A percentile compares a stretch with the other conserved stretches of the same genome.
Conservation (phyloP, 2,797 vertebrate genomes). For the Peromyscus attwateri region DNA sequence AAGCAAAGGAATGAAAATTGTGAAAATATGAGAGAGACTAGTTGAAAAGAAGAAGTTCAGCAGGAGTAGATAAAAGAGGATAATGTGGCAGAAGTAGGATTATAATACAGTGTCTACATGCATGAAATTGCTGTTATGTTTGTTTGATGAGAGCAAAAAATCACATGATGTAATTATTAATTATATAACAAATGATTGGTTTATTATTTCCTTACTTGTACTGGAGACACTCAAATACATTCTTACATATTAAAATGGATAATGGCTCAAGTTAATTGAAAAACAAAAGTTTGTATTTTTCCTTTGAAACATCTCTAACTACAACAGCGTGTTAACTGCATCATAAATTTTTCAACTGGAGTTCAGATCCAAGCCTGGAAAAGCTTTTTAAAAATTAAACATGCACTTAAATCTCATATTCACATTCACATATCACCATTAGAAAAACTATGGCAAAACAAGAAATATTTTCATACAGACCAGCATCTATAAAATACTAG, state of each 20-base stretch:
- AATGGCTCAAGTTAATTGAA: neutral
- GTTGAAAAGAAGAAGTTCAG: neutral
- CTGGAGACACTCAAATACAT: neutral
- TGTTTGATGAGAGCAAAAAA: neutral
- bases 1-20: neutral
- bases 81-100: accelerated
- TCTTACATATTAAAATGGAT: neutral
- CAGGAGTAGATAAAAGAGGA: neutral
- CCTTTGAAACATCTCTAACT: neutral
- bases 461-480: neutral
- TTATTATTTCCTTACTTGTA: neutral
- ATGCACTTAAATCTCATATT: neutral
- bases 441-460: neutral
- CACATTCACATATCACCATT: neutral
- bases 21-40: neutral
- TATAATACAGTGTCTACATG: neutral
- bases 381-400: neutral
- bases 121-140: neutral
- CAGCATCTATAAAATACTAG: neutral
- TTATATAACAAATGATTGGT: neutral
- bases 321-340: neutral
- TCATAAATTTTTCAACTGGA: neutral
- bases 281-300: neutral
- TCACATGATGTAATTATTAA: neutral
- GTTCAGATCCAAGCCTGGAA: neutral